Conservation (phyloP, 2,888 invertebrate genomes). For the Belgica antarctica region DNA sequence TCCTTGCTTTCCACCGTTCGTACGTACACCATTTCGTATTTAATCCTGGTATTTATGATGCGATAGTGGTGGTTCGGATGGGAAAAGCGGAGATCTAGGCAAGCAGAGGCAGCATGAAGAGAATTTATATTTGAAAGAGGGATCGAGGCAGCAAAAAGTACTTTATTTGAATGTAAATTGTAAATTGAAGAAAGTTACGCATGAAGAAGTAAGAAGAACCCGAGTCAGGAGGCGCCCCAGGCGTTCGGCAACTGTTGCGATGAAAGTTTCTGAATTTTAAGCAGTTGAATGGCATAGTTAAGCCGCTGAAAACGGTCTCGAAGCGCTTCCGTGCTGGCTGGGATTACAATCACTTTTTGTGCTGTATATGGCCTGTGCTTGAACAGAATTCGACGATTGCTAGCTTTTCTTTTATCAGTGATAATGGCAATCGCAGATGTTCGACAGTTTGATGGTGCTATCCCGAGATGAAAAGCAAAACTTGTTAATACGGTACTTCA, state of each 20-base stretch:
- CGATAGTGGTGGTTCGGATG: not conserved
- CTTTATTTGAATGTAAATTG: constrained; percentile 43
- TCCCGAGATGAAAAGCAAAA: constrained; percentile 5
- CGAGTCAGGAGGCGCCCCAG: constrained; percentile 10
- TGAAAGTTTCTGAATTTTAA: not conserved
- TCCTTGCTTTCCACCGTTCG: not conserved
- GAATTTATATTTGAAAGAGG: not conserved
- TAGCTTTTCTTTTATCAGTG: constrained; percentile 32
- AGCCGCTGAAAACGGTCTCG: not conserved
- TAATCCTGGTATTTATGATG: constrained; percentile 41
- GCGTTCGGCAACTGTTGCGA: not conserved
- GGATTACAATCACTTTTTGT: not conserved
- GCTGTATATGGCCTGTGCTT: not conserved
- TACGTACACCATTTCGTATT: constrained; percentile 20
- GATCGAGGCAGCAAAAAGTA: constrained; percentile 25
- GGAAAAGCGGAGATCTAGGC: not conserved
- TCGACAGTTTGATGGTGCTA: constrained; percentile 7
- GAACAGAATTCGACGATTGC: not conserved
- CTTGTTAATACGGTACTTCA: constrained; percentile 24
- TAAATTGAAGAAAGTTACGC: constrained; percentile 43
- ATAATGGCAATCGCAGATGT: constrained; percentile 41
- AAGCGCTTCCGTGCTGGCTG: not conserved
- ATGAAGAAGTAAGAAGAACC: constrained; percentile 29
- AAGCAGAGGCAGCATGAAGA: not conserved
- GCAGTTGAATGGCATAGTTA: too few relatives aligned